Base-by-base conservation (phyloP, 1,140 invertebrate species). In the Caenorhabditis brenneri region DNA sequence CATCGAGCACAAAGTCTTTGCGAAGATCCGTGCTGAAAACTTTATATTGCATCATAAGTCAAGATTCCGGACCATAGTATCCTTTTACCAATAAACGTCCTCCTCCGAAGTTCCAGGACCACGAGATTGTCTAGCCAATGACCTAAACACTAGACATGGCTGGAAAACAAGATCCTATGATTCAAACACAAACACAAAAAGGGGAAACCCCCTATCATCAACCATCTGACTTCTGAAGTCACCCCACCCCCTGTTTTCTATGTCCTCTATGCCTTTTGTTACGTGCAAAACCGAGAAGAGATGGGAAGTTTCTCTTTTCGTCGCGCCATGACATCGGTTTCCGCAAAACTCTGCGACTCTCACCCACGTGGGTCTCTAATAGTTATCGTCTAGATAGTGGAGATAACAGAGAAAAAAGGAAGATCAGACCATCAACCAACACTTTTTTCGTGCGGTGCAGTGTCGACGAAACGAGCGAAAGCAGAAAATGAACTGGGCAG, bases 341-440 rank as follows among this genome's bases (percentile, higher is more conserved):
- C 65, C 65, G 65, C 65, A 74, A 42, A 74, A 12, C 7, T 74
- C 65, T 74, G 65, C 65, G 65, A 22, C 65, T 74, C 65, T 46
- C 36, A 74, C 65, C 65, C 65, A 74, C 65, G 65, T 74, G 65
- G 65, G 22, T 74, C 65, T 74, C 65, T 74, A 46, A 42, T 58
- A 10, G 31, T 65, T 36, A n/a, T 19, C 19, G 65, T 24, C 2
- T 33, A 74, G 36, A 74, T 19, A 74, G 0, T 10, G 22, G 65
- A 74, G 3, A 24, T 0, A 42, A 2, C 10, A 74, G 31, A 65
- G 58, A 74, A 42, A 31, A 31, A 42, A 24, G 42, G 36, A 74
- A 74, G 65, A 74, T 74, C 65, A 74, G 65, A 74, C 65, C 65
- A 74, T 74, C 65, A 74, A 42, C 65, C 65, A 74, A 74, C 65